Evolutionary conservation across 1,140 invertebrate genomes (phyloP), one percentile per base, ranked within the genome.

Genomic region (Halictus rubicundus): DNA sequence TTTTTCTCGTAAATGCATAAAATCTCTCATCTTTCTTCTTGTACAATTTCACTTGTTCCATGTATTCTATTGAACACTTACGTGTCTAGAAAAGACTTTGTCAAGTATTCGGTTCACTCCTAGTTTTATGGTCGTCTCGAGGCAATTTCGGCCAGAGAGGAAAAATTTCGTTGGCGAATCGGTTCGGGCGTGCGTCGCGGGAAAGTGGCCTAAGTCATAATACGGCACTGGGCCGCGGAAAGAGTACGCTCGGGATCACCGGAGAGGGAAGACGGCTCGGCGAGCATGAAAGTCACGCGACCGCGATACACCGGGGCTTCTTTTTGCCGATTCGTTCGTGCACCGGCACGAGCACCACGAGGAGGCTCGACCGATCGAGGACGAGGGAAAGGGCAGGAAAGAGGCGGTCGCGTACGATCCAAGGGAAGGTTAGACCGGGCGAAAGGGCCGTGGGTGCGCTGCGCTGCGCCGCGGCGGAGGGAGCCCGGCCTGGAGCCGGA

Each of bases 231-330:
- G 32, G 9, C 39, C 61, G 49, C 73, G 78, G 32, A 79, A 23
- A 32, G 49, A 32, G n/a, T 14, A 37, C 42, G n/a, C 25, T 27
- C 25, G 14, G 16, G 49, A 54, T n/a, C 46, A 16, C 16, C 57
- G 6, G 42, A 52, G 39, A 72, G 73, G 68, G 68, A 59, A 32
- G 64, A 80, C 59, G 21, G 19, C 6, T 60, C 74, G 80, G 57
- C 69, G 76, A 89, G 86, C 88, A 89, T 84, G 89, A 89, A 89
- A 90, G 89, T 90, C 89, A 90, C 88, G 89, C 89, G 89, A 89
- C 86, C 73, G 77, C 82, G 81, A 71, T 73, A 69, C 69, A 78
- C 85, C 21, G 75, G 39, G 52, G 37, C 75, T 76, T 57, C 81
- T 90, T 89, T 89, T 89, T 89, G 77, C 82, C 71, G 82, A 90